Conservation (phyloP, 2,888 invertebrate genomes). For the Flabesymbios commensalis region DNA sequence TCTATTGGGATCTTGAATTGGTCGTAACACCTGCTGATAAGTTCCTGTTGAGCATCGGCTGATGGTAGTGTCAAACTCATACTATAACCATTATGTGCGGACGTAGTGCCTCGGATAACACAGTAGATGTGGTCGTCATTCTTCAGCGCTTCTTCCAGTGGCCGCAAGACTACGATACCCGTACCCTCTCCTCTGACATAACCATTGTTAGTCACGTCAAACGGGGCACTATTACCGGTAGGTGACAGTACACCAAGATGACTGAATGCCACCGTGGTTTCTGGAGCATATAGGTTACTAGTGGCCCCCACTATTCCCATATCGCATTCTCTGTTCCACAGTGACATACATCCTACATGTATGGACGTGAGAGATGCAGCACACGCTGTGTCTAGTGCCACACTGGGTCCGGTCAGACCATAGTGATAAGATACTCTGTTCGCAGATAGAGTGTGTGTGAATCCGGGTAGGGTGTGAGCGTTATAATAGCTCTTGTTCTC, state of each 20-base stretch:
- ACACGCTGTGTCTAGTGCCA: constrained; percentile 53
- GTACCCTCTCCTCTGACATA: constrained; percentile 58
- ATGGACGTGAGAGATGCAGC: constrained; percentile 40
- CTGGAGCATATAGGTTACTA: constrained; percentile 46
- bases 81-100: constrained; percentile 53
- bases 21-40: constrained; percentile 19
- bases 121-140: constrained; percentile 39
- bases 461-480: constrained; percentile 19
- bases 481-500: constrained; percentile 20
- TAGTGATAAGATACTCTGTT: constrained; percentile 41
- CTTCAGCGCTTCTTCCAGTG: constrained; percentile 34
- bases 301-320: constrained; percentile 47
- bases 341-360: constrained; percentile 24
- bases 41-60: constrained; percentile 20
- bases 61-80: constrained; percentile 45
- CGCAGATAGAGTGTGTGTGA: constrained; percentile 32
- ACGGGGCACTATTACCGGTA: constrained; percentile 52
- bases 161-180: constrained; percentile 50
- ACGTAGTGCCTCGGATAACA: constrained; percentile 40
- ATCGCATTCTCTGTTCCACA: constrained; percentile 25
- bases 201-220: constrained; percentile 55
- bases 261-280: constrained; percentile 42
- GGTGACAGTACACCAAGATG: constrained; percentile 46
- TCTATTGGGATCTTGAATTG: constrained; percentile 16
- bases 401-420: constrained; percentile 45